phyloP scores from a whole-genome alignment of 1,140 invertebrate species.

The Tetragonula clypearis region DNA sequence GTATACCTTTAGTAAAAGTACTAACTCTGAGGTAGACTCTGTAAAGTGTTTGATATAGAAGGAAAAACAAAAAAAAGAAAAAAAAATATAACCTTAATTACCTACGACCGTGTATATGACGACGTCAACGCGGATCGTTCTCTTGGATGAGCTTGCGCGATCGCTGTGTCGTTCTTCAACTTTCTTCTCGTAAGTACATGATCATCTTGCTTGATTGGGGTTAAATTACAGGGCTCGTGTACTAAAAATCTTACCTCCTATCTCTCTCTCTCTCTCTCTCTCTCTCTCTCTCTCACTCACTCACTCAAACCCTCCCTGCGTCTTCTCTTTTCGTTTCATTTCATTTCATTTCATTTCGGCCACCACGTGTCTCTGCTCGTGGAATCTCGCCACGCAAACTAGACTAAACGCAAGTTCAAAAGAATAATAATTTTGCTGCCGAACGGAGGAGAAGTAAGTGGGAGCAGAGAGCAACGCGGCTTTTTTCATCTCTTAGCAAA shows the following conservation, averaged over 20 bases:
- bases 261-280: no score
- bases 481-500: no score
- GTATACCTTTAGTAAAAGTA: slow-evolving; percentile 50
- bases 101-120: slow-evolving; percentile 51
- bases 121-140: slow-evolving; percentile 54
- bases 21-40: slow-evolving; percentile 75
- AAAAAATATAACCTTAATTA: slow-evolving; percentile 66
- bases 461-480: no score
- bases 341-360: no score
- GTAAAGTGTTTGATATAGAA: slow-evolving; percentile 68
- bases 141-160: background rate
- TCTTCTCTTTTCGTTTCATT: background rate
- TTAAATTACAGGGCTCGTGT: background rate
- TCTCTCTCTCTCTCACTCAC: no score
- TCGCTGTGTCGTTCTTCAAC: background rate
- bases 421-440: no score
- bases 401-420: no score
- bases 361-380: background rate
- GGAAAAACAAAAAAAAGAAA: slow-evolving; percentile 15
- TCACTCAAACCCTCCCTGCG: background rate
- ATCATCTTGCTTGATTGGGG: no score
- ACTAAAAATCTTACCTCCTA: background rate
- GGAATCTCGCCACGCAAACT: background rate
- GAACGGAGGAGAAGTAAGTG: no score
- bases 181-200: slow-evolving; percentile 5